Evolutionary conservation across 2,888 invertebrate genomes (phyloP).

Genomic region (Stratiomys singularior): DNA sequence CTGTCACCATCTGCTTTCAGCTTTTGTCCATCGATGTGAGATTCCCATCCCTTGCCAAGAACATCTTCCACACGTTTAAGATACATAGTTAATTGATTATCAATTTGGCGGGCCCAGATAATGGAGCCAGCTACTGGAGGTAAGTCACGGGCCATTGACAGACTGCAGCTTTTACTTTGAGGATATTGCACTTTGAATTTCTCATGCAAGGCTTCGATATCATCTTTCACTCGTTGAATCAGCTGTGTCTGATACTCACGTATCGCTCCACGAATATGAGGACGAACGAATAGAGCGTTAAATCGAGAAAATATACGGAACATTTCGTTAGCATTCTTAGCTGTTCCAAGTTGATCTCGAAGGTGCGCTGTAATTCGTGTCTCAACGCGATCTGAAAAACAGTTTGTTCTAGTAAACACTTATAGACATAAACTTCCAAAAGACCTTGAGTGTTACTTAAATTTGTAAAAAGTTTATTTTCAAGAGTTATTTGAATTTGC

Average conservation of each 20-base stretch:
- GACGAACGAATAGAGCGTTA: constrained; percentile 98
- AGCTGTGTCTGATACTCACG: constrained; percentile 99
- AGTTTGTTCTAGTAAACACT: background rate
- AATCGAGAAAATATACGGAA: constrained; percentile 98
- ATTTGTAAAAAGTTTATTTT: too few species aligned
- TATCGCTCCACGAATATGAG: constrained; percentile 98
- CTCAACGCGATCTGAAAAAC: constrained; percentile 84
- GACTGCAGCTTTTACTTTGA: constrained; percentile 91
- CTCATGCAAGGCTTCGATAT: constrained; percentile 96
- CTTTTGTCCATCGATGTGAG: constrained; percentile 98
- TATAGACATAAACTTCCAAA: too few species aligned
- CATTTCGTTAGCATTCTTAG: constrained; percentile 99
- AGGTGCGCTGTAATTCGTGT: constrained; percentile 97
- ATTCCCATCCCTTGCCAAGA: constrained; percentile 98
- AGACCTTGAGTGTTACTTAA: too few species aligned
- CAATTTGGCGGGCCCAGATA: constrained; percentile 99
- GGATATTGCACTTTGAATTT: constrained; percentile 99
- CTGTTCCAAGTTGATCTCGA: constrained; percentile 96
- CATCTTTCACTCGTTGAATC: constrained; percentile 98
- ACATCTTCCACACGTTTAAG: constrained; percentile 98
- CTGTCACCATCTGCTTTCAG: constrained; percentile 98
- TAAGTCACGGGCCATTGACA: constrained; percentile 91
- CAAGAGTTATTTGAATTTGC: too few species aligned
- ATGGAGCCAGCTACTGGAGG: constrained; percentile 98
- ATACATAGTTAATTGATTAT: constrained; percentile 95